Evolutionary conservation across 2,797 vertebrate genomes (phyloP).

Genomic region (Propithecus perrieri): DNA sequence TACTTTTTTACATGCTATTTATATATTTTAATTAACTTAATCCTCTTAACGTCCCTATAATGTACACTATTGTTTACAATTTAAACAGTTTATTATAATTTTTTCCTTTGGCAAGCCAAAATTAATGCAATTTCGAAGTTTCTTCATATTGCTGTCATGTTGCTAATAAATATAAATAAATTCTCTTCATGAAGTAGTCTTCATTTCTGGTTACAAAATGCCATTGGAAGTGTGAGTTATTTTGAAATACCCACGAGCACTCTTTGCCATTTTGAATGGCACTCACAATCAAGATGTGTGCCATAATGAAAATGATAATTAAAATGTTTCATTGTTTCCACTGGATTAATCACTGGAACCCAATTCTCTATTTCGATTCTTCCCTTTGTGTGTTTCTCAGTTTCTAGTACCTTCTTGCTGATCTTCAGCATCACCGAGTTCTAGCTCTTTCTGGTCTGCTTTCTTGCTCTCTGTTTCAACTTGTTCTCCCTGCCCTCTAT

Average conservation of each 20-base stretch:
- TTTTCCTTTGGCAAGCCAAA: not conserved
- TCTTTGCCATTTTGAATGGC: not conserved
- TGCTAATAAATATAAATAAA: constrained; percentile 36
- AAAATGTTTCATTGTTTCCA: not conserved
- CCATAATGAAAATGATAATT: not conserved
- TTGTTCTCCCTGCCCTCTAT: not conserved
- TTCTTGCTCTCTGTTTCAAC: not conserved
- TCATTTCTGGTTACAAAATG: not conserved
- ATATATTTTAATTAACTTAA: not conserved
- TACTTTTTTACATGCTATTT: not conserved
- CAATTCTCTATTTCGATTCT: not conserved
- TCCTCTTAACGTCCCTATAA: not conserved
- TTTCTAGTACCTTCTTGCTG: not conserved
- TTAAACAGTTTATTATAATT: not conserved
- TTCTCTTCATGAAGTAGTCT: constrained; percentile 2
- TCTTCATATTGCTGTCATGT: constrained; percentile 34
- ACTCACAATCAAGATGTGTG: not conserved
- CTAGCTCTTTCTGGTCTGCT: not conserved
- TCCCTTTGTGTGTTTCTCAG: not conserved
- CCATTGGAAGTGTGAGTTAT: not conserved
- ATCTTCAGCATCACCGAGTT: not conserved
- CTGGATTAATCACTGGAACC: not conserved
- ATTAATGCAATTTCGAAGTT: not conserved
- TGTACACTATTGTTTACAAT: not conserved
- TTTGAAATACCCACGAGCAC: not conserved